A percentile compares a stretch with the other conserved stretches of the same genome.
phyloP scores from a whole-genome alignment of 2,113 vertebrate genomes.

The Ptychochromis oligacanthus region DNA sequence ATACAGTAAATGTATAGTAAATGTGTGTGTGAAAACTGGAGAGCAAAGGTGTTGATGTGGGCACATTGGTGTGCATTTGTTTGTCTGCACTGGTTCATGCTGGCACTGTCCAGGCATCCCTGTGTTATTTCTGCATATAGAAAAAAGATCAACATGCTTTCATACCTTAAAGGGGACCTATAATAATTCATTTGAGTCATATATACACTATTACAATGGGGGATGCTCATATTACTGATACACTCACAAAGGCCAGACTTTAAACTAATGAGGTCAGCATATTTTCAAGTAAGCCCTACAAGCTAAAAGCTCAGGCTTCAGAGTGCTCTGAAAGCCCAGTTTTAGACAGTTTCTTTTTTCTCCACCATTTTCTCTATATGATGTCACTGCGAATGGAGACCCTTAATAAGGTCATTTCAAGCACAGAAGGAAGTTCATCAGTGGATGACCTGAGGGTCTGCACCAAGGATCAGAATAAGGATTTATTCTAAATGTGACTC shows the following conservation, averaged over 20 bases:
- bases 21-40: neutral
- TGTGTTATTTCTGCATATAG: neutral
- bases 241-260: too few species aligned
- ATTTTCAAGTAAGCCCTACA: neutral
- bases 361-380: neutral
- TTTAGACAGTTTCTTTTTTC: neutral
- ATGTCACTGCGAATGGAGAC: neutral
- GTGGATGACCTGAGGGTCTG: neutral
- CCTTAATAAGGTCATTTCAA: neutral
- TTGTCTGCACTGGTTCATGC: neutral
- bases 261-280: neutral
- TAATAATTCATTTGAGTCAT: neutral
- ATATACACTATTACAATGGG: too few species aligned
- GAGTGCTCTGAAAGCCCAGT: neutral
- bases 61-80: neutral
- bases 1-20: slow-evolving; percentile 1
- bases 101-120: neutral
- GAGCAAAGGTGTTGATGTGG: neutral
- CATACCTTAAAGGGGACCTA: neutral
- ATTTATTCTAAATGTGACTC: neutral
- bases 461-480: neutral
- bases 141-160: neutral
- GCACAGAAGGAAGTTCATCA: neutral
- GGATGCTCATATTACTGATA: too few species aligned
- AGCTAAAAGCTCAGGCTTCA: too few species aligned